A percentile compares a stretch with the other conserved stretches of the same genome.
These are phyloP conservation scores for Drosophila histrio DNA, from an alignment of 2,888 invertebrate species.

Conservation along the genomic window DNA sequence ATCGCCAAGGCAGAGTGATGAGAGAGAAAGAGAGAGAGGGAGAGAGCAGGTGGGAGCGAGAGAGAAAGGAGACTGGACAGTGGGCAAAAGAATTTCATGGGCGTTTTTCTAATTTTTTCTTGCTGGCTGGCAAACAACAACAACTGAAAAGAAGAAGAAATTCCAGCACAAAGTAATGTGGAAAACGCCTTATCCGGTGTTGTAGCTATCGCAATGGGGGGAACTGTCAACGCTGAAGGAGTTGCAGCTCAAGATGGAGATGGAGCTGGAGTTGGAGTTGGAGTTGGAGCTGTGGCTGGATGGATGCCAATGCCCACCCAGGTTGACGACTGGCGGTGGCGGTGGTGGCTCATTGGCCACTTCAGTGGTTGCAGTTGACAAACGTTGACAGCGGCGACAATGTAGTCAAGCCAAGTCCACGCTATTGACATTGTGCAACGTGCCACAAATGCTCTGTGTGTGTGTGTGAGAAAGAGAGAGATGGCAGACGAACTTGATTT, in stretches of 20 bases:
- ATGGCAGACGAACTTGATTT: slow-evolving; percentile 66
- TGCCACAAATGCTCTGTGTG: slow-evolving; percentile 3
- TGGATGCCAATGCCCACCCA: slow-evolving; percentile 47
- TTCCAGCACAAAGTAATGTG: slow-evolving; percentile 55
- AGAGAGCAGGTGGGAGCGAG: background rate
- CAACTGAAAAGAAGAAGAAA: slow-evolving; percentile 21
- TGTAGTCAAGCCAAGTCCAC: slow-evolving; percentile 32
- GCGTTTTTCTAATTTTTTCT: slow-evolving; percentile 79
- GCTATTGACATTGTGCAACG: slow-evolving; percentile 57
- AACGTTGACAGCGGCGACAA: slow-evolving; percentile 78
- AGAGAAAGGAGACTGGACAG: slow-evolving; percentile 5
- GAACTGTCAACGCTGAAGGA: slow-evolving; percentile 63
- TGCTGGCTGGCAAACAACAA: slow-evolving; percentile 14
- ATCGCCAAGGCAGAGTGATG: slow-evolving; percentile 25
- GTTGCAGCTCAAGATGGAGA: background rate
- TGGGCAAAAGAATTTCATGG: slow-evolving; percentile 66
- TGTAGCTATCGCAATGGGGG: slow-evolving; percentile 37
- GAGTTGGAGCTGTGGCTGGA: background rate
- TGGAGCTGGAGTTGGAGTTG: background rate
- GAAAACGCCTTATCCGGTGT: slow-evolving; percentile 79
- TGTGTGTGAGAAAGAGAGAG: background rate
- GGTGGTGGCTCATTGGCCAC: slow-evolving; percentile 29
- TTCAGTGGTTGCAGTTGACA: slow-evolving; percentile 66
- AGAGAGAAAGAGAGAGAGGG: background rate
- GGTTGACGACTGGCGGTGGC: slow-evolving; percentile 35